Evolutionary conservation across 2,888 invertebrate genomes (phyloP), one percentile per base, ranked within the genome.

Genomic region (Eudemis profundana): DNA sequence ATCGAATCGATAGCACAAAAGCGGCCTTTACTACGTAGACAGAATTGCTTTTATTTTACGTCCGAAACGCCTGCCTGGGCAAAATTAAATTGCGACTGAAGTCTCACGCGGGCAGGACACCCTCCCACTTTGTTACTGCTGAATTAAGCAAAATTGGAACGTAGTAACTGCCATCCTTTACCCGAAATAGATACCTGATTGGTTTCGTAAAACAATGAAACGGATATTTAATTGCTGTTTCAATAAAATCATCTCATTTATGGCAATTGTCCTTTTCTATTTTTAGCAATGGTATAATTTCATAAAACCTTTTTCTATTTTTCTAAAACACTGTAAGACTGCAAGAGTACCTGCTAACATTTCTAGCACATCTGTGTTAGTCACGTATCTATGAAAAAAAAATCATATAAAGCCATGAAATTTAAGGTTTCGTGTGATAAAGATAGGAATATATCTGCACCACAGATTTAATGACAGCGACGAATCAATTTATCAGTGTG

Each of bases 81-180:
- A 70, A 84, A 84, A 86, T 85, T 84, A 82, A 87, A 85, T 83
- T 84, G 76, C 73, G 74, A 79, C 75, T 78, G 72, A 68, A 66
- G 33, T 62, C 51, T 47, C 49, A 59, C 66, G 65, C 59, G 49
- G 61, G n/a, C 61, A 42, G 60, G 63, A 61, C 67, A 53, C 57
- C 63, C 59, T 51, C 53, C 21, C 44, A 69, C 72, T 73, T 73
- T 72, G 75, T 72, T 71, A 71, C 69, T 72, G 63, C 65, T 61
- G 47, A 77, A 46, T 60, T 53, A 60, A 60, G 51, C 59, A 53
- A 46, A 59, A 65, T 65, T 65, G 46, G 59, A 59, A 53, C 65
- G 23, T 69, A 64, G 69, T 62, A 69, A 74, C 73, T 74, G 76
- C 71, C 67, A 74, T 72, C 70, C 69, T 72, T 71, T 72, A 47